Evolutionary conservation across 2,797 vertebrate genomes (phyloP).

Genomic region (Hippoglossus hippoglossus): DNA sequence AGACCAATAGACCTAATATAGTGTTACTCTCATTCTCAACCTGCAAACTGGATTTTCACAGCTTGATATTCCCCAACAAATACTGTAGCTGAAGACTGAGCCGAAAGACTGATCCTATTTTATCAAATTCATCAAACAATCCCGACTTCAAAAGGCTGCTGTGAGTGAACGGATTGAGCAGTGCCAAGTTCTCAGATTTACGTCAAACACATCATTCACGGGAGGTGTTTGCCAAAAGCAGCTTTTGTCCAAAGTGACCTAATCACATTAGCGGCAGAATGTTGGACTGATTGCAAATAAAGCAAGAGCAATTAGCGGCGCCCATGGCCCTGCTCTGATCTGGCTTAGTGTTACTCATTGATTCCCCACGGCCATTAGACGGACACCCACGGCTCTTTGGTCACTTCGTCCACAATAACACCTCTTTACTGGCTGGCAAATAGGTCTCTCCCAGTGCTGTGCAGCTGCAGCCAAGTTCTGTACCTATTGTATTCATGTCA

Average conservation of each 20-base stretch:
- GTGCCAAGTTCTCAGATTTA: conserved; percentile 29
- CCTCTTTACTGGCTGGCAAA: conserved; percentile 29
- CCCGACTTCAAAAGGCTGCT: conserved; percentile 6
- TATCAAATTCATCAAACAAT: conserved; percentile 12
- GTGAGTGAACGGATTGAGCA: conserved; percentile 2
- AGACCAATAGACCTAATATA: background rate
- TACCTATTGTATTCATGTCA: conserved; percentile 60
- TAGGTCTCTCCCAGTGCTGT: conserved; percentile 24
- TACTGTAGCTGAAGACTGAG: background rate
- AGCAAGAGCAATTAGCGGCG: conserved; percentile 69
- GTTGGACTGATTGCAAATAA: conserved; percentile 73
- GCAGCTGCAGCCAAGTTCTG: conserved; percentile 34
- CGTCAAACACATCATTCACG: conserved; percentile 34
- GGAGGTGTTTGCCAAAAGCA: conserved; percentile 46
- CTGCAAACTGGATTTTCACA: conserved; percentile 5
- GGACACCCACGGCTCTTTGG: conserved; percentile 64
- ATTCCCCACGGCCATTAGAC: conserved; percentile 62
- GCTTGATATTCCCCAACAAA: conserved; percentile 14
- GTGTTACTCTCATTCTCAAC: conserved; percentile 7
- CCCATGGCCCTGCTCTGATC: conserved; percentile 46
- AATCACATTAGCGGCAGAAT: conserved; percentile 70
- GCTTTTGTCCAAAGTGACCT: conserved; percentile 58
- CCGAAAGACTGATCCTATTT: background rate
- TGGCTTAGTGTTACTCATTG: conserved; percentile 54
- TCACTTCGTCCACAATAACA: conserved; percentile 54